phyloP scores from a whole-genome alignment of 2,888 invertebrate genomes.

The Pristionchus maxplancki region DNA sequence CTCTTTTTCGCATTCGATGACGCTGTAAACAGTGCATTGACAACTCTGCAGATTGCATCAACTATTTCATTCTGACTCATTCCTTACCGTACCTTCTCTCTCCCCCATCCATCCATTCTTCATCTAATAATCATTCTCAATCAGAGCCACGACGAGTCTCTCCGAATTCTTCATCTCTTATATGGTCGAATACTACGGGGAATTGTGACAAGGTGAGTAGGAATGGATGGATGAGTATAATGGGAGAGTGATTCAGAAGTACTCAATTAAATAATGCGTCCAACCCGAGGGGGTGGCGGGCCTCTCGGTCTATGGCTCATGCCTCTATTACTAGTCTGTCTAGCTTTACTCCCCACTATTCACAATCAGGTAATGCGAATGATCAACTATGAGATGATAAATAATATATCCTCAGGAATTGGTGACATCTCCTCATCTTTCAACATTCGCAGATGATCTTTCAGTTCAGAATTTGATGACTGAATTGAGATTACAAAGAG shows the following conservation, averaged over 20 bases:
- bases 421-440: constrained; percentile 31
- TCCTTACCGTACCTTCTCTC: too few relatives aligned
- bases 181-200: constrained; percentile 24
- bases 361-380: constrained; percentile 25
- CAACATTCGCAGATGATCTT: constrained; percentile 50
- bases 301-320: constrained; percentile 26
- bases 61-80: constrained; percentile 2
- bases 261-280: neutral
- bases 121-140: neutral
- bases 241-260: neutral
- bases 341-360: neutral
- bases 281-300: constrained; percentile 19
- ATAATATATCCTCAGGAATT: constrained; percentile 35
- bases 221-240: neutral
- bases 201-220: constrained; percentile 15
- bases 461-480: constrained; percentile 51
- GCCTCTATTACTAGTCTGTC: constrained; percentile 10
- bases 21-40: neutral
- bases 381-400: neutral
- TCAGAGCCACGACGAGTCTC: constrained; percentile 36
- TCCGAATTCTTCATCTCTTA: constrained; percentile 22
- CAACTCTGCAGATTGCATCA: neutral
- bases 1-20: too few relatives aligned
- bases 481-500: constrained; percentile 47
- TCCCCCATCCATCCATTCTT: neutral